Evolutionary conservation across 2,113 vertebrate genomes (phyloP).

Genomic region (Aegithalos caudatus): DNA sequence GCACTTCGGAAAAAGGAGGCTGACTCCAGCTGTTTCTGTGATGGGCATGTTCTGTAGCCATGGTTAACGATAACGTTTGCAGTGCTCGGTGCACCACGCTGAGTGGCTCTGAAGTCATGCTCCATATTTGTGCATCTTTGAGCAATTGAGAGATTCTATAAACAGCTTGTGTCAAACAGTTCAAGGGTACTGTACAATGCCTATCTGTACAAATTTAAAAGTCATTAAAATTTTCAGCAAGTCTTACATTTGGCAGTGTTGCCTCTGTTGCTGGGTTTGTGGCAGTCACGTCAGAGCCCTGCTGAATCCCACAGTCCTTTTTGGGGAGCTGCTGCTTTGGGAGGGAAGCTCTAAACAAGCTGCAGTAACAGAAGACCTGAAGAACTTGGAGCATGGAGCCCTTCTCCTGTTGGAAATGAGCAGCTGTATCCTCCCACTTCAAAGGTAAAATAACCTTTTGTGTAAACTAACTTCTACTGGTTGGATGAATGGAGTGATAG

Average conservation of each 20-base stretch:
- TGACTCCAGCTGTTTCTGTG: not conserved
- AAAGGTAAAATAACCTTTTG: not conserved
- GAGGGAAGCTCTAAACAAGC: not conserved
- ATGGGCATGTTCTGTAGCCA: not conserved
- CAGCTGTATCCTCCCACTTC: not conserved
- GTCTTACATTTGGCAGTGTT: not conserved
- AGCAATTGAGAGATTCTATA: not conserved
- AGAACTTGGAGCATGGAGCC: not conserved
- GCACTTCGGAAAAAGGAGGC: not conserved
- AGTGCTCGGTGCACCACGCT: not conserved
- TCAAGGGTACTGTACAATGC: not conserved
- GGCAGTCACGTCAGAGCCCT: fast-evolving
- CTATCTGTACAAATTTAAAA: not conserved
- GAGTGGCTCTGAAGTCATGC: not conserved
- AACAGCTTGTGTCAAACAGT: not conserved
- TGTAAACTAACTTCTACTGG: not conserved
- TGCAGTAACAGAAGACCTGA: fast-evolving
- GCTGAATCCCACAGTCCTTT: not conserved
- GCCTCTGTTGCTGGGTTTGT: not conserved
- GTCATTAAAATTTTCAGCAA: conserved; percentile 13
- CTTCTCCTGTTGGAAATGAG: not conserved
- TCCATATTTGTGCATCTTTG: not conserved
- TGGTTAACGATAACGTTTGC: not conserved
- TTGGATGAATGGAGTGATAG: fast-evolving
- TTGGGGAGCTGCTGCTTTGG: not conserved